Evolutionary conservation across 2,888 invertebrate genomes (phyloP).

Genomic region (Dioctria rufipes): DNA sequence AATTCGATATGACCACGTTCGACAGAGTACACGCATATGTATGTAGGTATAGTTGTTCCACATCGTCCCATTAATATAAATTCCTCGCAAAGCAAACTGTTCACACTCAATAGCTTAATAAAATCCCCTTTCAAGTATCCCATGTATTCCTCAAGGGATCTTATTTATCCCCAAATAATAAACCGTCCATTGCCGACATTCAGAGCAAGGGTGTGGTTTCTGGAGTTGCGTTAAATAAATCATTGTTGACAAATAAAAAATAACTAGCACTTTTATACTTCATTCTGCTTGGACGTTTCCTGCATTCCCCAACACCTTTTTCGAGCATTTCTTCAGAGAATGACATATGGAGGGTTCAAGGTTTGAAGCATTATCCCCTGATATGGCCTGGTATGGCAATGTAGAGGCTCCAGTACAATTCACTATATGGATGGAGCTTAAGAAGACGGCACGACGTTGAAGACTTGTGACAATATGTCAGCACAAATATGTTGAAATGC

Average conservation of each 20-base stretch:
- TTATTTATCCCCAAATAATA: slow-evolving; percentile 57
- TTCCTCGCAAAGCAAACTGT: slow-evolving; percentile 55
- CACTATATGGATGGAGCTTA: background rate
- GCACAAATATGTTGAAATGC: slow-evolving; percentile 44
- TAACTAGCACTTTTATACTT: slow-evolving; percentile 56
- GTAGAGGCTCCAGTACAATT: background rate
- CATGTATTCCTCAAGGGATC: slow-evolving; percentile 54
- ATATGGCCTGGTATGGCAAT: background rate
- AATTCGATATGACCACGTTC: background rate
- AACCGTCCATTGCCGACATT: slow-evolving; percentile 43
- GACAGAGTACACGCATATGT: background rate
- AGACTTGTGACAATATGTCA: slow-evolving; percentile 46
- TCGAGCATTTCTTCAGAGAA: slow-evolving; percentile 28
- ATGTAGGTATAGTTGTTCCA: background rate
- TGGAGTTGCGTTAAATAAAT: slow-evolving; percentile 57
- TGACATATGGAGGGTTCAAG: slow-evolving; percentile 36
- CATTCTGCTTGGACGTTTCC: slow-evolving; percentile 39
- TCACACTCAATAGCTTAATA: slow-evolving; percentile 57
- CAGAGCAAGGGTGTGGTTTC: slow-evolving; percentile 27
- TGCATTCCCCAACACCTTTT: slow-evolving; percentile 33
- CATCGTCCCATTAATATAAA: slow-evolving; percentile 52
- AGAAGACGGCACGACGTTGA: slow-evolving; percentile 43
- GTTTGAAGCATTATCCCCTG: slow-evolving; percentile 41
- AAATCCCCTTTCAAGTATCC: slow-evolving; percentile 47
- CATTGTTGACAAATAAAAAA: slow-evolving; percentile 59